phyloP scores from a whole-genome alignment of 2,797 vertebrate genomes.

The Miichthys miiuy region DNA sequence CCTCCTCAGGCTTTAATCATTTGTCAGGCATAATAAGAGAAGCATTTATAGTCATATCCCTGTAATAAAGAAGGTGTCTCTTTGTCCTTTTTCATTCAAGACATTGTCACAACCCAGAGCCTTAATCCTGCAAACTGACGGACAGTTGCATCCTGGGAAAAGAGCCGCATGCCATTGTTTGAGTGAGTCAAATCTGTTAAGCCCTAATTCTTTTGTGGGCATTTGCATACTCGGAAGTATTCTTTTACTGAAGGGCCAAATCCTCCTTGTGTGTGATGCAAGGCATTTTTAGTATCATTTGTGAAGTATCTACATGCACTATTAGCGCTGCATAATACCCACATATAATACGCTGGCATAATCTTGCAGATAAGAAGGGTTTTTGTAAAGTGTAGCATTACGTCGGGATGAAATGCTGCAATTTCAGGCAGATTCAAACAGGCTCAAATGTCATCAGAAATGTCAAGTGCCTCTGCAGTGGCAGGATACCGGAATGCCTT shows the following conservation, averaged over 20 bases:
- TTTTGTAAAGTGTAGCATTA: slow-evolving; percentile 86
- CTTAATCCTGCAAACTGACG: slow-evolving; percentile 88
- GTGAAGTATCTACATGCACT: slow-evolving; percentile 92
- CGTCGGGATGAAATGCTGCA: slow-evolving; percentile 85
- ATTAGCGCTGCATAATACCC: slow-evolving; percentile 86
- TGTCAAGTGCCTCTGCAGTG: slow-evolving; percentile 83
- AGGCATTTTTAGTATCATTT: slow-evolving; percentile 91
- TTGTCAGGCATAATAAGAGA: slow-evolving; percentile 78
- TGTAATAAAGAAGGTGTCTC: slow-evolving; percentile 83
- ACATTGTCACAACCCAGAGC: slow-evolving; percentile 88
- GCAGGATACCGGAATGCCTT: slow-evolving; percentile 48
- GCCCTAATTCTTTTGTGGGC: slow-evolving; percentile 85
- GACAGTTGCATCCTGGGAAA: slow-evolving; percentile 84
- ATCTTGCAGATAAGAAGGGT: slow-evolving; percentile 89
- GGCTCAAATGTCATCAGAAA: slow-evolving; percentile 87
- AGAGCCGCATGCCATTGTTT: slow-evolving; percentile 86
- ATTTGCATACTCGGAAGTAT: slow-evolving; percentile 95
- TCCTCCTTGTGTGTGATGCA: slow-evolving; percentile 89
- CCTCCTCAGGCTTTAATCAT: slow-evolving; percentile 69
- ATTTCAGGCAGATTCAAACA: slow-evolving; percentile 86
- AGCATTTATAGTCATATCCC: slow-evolving; percentile 83
- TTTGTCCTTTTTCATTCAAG: slow-evolving; percentile 85
- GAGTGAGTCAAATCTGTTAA: slow-evolving; percentile 88
- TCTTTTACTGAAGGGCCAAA: slow-evolving; percentile 90
- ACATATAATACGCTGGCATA: slow-evolving; percentile 87